Conservation (phyloP, 2,797 vertebrate genomes). For the Carduelis carduelis region DNA sequence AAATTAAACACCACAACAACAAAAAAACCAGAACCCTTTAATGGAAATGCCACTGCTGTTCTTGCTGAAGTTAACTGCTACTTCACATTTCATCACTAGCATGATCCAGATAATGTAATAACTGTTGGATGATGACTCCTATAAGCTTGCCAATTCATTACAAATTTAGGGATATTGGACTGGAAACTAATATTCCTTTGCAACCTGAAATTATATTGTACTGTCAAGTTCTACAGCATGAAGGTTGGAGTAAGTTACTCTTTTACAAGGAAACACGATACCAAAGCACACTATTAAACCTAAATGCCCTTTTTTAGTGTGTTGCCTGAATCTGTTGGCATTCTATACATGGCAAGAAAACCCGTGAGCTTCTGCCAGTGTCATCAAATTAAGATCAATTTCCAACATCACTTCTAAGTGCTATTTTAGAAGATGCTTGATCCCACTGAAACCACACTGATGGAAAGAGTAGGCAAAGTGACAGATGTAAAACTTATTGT, state of each 20-base stretch:
- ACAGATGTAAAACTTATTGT: constrained; percentile 41
- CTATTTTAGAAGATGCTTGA: constrained; percentile 17
- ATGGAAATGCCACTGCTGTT: neutral
- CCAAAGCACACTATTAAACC: neutral
- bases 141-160: neutral
- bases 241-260: neutral
- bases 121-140: neutral
- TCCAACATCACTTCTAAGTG: neutral
- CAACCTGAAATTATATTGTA: neutral
- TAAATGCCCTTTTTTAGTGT: neutral
- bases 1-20: too few species aligned
- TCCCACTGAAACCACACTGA: constrained; percentile 30
- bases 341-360: neutral
- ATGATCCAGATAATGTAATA: neutral
- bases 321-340: neutral
- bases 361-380: neutral
- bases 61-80: neutral
- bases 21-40: neutral
- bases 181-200: neutral
- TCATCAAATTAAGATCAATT: neutral
- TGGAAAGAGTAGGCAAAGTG: constrained; percentile 28
- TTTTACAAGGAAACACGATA: neutral
- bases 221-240: neutral
- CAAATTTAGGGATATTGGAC: neutral
- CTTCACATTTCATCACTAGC: neutral